A percentile compares a stretch with the other conserved stretches of the same genome.
Evolutionary conservation across 1,140 invertebrate species (phyloP).

Genomic region (Lucilia sericata): DNA sequence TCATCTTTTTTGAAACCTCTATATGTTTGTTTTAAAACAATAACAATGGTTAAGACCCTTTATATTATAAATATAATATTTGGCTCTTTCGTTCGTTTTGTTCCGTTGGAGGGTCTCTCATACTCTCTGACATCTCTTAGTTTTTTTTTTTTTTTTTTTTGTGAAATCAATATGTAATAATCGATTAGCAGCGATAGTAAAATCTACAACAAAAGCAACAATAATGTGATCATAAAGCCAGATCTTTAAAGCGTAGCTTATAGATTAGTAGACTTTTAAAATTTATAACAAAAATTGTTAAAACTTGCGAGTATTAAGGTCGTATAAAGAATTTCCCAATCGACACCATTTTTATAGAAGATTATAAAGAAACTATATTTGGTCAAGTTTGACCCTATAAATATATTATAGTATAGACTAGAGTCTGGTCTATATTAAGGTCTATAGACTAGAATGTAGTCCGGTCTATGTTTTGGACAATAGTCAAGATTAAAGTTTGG

Average conservation of each 20-base stretch:
- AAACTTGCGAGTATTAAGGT: too few relatives aligned
- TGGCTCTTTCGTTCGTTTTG: too few relatives aligned
- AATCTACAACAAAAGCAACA: neutral
- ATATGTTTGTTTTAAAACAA: neutral
- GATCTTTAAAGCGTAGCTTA: neutral
- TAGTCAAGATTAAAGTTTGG: too few relatives aligned
- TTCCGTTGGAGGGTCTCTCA: neutral
- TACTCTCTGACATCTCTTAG: neutral
- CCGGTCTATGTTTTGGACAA: too few relatives aligned
- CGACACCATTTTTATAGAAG: too few relatives aligned
- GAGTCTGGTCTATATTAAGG: too few relatives aligned
- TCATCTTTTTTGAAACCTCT: neutral
- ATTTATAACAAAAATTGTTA: neutral
- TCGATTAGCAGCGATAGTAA: slow-evolving; percentile 1
- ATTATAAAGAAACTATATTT: too few relatives aligned
- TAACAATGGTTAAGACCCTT: neutral
- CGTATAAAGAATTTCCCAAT: too few relatives aligned
- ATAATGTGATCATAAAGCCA: neutral
- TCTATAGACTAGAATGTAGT: too few relatives aligned
- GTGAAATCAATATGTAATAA: slow-evolving; percentile 18
- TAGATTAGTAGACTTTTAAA: neutral
- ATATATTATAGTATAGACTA: too few relatives aligned
- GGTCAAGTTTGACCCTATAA: too few relatives aligned
- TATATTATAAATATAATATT: neutral
- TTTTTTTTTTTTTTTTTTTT: neutral